These are phyloP conservation scores for Nesoenas mayeri DNA, from an alignment of 2,113 vertebrate genomes.

Conservation along the genomic window DNA sequence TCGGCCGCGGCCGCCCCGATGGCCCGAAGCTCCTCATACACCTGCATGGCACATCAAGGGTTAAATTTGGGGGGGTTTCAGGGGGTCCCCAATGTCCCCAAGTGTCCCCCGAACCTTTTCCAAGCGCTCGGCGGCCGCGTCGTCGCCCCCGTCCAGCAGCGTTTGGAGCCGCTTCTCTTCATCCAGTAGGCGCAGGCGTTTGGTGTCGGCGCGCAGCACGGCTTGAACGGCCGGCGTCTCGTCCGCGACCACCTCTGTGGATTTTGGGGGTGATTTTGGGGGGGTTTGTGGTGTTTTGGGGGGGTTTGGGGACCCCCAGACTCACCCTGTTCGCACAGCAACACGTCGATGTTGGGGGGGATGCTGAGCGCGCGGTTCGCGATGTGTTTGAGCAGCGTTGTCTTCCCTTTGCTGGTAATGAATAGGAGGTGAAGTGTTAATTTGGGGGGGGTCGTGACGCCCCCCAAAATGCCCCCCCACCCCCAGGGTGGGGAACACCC, in stretches of 20 bases:
- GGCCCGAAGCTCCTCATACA: conserved; percentile 87
- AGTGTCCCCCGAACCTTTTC: conserved; percentile 78
- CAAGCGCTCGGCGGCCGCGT: conserved; percentile 79
- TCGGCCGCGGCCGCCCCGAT: conserved; percentile 89
- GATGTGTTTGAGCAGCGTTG: conserved; percentile 92
- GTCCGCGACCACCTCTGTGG: conserved; percentile 88
- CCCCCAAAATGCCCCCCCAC: too few relatives aligned
- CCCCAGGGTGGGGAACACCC: neutral
- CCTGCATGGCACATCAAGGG: conserved; percentile 11
- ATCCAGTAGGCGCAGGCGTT: conserved; percentile 85
- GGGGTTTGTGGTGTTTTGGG: neutral
- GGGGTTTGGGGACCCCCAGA: too few relatives aligned
- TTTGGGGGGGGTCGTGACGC: too few relatives aligned
- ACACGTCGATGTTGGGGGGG: conserved; percentile 90
- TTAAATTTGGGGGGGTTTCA: neutral
- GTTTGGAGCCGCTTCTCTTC: conserved; percentile 85
- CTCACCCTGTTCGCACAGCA: conserved; percentile 92
- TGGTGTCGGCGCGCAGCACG: conserved; percentile 88
- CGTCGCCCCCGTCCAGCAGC: conserved; percentile 85
- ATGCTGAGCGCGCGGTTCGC: conserved; percentile 90
- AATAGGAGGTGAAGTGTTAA: too few relatives aligned
- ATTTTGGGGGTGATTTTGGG: neutral
- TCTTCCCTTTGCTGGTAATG: conserved; percentile 88
- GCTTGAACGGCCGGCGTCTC: conserved; percentile 90
- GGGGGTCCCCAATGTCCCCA: fast-evolving